Evolutionary conservation across 2,888 invertebrate genomes (phyloP).

Genomic region (Lathronympha strigana): DNA sequence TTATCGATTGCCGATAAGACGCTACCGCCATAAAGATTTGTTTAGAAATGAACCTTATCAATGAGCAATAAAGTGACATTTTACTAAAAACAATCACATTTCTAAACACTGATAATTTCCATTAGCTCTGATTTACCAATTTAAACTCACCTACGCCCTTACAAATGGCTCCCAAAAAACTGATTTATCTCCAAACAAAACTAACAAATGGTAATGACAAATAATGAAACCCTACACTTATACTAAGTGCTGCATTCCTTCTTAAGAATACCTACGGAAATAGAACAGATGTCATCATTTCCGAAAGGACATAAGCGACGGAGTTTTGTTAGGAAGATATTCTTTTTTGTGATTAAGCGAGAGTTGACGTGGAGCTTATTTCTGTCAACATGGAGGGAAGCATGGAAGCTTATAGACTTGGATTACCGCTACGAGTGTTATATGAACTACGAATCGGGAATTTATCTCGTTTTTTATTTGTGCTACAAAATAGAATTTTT

Average conservation of each 20-base stretch:
- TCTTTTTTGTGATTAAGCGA: conserved; percentile 32
- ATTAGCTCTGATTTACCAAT: neutral
- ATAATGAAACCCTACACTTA: conserved; percentile 40
- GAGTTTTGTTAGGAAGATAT: neutral
- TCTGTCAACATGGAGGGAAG: conserved; percentile 35
- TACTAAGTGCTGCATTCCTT: conserved; percentile 44
- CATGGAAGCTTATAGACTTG: conserved; percentile 44
- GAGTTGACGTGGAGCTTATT: conserved; percentile 34
- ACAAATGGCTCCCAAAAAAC: conserved; percentile 14
- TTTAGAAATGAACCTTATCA: too few relatives aligned
- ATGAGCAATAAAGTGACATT: too few relatives aligned
- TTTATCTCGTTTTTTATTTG: neutral
- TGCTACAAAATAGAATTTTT: neutral
- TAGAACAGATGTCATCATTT: conserved; percentile 36
- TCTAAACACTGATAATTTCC: neutral
- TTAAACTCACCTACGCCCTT: neutral
- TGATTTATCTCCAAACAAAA: conserved; percentile 33
- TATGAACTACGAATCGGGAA: conserved; percentile 10
- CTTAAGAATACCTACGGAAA: conserved; percentile 48
- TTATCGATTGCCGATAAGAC: too few relatives aligned
- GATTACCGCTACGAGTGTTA: conserved; percentile 37
- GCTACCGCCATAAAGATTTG: too few relatives aligned
- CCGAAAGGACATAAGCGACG: neutral
- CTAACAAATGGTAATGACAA: conserved; percentile 40
- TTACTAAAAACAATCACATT: neutral